Evolutionary conservation across 2,113 vertebrate species (phyloP).

Genomic region (Orcinus orca): DNA sequence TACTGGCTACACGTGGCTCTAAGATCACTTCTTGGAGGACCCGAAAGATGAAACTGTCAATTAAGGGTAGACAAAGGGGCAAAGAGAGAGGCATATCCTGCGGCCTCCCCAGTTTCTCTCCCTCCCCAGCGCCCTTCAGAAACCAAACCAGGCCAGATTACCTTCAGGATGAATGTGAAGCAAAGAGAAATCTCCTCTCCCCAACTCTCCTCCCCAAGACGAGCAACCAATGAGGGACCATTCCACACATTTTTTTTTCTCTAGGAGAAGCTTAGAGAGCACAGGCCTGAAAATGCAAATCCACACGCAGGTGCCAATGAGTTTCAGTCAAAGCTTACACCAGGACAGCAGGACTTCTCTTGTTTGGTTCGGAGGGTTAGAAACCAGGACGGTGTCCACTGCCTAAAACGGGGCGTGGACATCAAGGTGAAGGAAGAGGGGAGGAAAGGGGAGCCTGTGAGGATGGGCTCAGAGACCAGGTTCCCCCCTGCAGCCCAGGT

Average conservation of each 20-base stretch:
- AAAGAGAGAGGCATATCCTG: neutral
- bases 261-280: neutral
- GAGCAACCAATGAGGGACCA: neutral
- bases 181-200: neutral
- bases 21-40: neutral
- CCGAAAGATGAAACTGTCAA: neutral
- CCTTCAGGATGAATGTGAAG: neutral
- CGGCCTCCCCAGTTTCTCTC: neutral
- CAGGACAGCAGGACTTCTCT: neutral
- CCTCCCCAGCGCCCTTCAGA: neutral
- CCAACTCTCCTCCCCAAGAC: neutral
- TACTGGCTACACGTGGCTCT: neutral
- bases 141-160: neutral
- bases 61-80: neutral
- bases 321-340: neutral
- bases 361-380: neutral
- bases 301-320: fast-evolving
- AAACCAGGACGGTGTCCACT: neutral
- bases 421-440: neutral
- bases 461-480: neutral
- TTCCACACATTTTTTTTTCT: neutral
- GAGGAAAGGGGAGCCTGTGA: neutral
- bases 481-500: neutral
- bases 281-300: neutral
- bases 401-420: neutral